Evolutionary conservation across 2,888 invertebrate genomes (phyloP).

Genomic region (Agrotis puta): DNA sequence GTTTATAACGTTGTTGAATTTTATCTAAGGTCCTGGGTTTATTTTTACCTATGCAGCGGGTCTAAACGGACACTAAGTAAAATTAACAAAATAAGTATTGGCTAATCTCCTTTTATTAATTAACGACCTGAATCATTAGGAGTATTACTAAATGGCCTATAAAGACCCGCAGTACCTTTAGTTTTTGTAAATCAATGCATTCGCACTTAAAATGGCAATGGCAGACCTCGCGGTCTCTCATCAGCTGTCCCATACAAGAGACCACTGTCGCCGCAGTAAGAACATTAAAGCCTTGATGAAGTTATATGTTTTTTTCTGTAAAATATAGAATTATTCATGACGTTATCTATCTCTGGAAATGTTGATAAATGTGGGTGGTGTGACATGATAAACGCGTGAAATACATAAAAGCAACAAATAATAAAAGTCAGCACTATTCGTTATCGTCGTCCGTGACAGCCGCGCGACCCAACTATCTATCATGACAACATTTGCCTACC

Average conservation of each 20-base stretch:
- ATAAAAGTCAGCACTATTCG: slow-evolving; percentile 32
- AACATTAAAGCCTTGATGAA: not conserved
- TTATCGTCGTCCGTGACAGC: slow-evolving; percentile 37
- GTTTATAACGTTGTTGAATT: too few relatives aligned
- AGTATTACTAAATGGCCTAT: too few relatives aligned
- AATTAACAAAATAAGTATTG: too few relatives aligned
- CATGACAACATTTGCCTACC: slow-evolving; percentile 55
- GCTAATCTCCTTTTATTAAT: too few relatives aligned
- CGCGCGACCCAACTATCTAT: slow-evolving; percentile 45
- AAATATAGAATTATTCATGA: slow-evolving; percentile 21
- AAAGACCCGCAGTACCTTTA: not conserved
- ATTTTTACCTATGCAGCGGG: not conserved
- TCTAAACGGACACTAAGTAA: too few relatives aligned
- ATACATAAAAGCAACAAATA: slow-evolving; percentile 47
- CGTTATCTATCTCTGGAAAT: slow-evolving; percentile 19
- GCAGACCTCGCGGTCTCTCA: not conserved
- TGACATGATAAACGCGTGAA: slow-evolving; percentile 45
- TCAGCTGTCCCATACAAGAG: too few relatives aligned
- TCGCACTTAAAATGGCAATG: not conserved
- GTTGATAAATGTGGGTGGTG: slow-evolving; percentile 38
- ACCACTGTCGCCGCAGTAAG: too few relatives aligned
- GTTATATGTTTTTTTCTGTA: not conserved
- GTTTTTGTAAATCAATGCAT: not conserved
- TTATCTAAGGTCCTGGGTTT: not conserved
- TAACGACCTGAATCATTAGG: too few relatives aligned